Evolutionary conservation across 1,140 invertebrate genomes (phyloP), one percentile per base, ranked within the genome.

Genomic region (Drosophila sp.): DNA sequence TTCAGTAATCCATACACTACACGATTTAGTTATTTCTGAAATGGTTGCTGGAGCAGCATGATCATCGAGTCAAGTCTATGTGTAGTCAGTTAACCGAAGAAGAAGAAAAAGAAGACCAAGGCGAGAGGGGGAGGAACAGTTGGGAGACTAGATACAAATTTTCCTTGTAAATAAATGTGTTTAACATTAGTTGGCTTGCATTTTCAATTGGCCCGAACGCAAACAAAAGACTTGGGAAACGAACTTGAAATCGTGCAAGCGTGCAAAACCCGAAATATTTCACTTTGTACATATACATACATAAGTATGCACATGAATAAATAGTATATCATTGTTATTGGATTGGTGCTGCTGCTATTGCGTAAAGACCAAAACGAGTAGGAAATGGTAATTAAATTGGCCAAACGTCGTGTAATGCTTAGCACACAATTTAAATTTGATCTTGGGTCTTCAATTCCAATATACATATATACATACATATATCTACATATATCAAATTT

Each of bases 191-290:
- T 17, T 58, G 17, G 40, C 32, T 32, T 8, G 55, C 66, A 58
- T 60, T 69, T 80, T 66, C 61, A 68, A 79, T 83, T 72, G 63
- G 6, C 23, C 56, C 56, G 7, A 35, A 57, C 25, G 50, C 72
- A 75, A 79, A 76, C 83, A 72, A 90, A 80, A 89, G 80, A 90
- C 74, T 89, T 83, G 67, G 70, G 84, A 84, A 87, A 79, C 84
- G 80, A 89, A 89, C 84, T 89, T 89, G 74, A 87, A 72, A 71
- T 79, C 78, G 77, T 58, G 81, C 82, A 69, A 70, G 67, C 78
- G 69, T 58, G 65, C 74, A 64, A 75, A 50, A 50, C 8, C 44
- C 7, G 23, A 50, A 27, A 50, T 50, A 25, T 50, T 27, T 50
- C 8, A 10, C 17, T 58, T 5, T 10, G 35, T 10, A n/a, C 44